A percentile compares a stretch with the other conserved stretches of the same genome.
phyloP scores from a whole-genome alignment of 2,113 vertebrate genomes.

The Phylloscopus trochilus region DNA sequence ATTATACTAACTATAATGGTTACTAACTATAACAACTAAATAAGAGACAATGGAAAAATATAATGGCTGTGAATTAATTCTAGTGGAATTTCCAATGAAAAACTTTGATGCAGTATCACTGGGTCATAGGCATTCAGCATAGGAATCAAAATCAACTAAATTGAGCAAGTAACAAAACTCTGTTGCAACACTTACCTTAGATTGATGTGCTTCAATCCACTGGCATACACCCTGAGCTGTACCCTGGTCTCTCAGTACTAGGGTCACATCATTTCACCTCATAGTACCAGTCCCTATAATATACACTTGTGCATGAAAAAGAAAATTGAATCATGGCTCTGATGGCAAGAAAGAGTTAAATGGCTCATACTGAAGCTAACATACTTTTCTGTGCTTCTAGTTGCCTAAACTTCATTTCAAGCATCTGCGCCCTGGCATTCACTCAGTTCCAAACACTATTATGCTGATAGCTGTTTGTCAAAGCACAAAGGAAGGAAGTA shows the following conservation, averaged over 20 bases:
- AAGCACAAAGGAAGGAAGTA: conserved; percentile 36
- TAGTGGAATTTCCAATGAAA: background rate
- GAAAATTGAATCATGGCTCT: background rate
- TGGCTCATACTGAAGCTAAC: background rate
- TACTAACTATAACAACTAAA: background rate
- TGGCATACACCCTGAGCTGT: background rate
- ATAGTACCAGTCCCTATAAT: background rate
- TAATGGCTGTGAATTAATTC: background rate
- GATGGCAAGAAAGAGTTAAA: background rate
- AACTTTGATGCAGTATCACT: background rate
- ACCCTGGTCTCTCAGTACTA: background rate
- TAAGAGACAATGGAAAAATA: background rate
- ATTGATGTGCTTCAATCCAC: background rate
- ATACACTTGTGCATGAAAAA: background rate
- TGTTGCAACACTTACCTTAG: background rate
- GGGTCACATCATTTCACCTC: background rate
- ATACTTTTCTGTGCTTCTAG: background rate
- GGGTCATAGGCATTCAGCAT: background rate
- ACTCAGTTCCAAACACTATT: conserved; percentile 18
- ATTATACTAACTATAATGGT: too few relatives aligned
- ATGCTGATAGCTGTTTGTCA: conserved; percentile 50
- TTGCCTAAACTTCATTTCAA: conserved; percentile 36
- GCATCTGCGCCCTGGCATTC: conserved; percentile 32
- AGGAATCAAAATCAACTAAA: background rate
- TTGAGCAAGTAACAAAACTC: background rate